Evolutionary conservation across 2,797 vertebrate species (phyloP).

Genomic region (Poecile montanus): DNA sequence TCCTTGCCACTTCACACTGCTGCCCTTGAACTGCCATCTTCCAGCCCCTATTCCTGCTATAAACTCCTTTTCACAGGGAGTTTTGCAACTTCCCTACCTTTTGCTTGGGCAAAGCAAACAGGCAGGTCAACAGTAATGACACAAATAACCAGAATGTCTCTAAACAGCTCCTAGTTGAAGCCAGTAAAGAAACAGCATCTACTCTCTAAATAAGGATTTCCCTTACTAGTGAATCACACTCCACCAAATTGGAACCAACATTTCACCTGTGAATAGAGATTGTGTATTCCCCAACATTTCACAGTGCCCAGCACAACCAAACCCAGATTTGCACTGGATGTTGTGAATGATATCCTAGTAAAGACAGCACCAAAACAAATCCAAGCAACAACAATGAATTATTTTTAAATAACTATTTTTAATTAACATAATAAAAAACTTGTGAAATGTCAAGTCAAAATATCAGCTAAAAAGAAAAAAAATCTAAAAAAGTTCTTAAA

Average conservation of each 20-base stretch:
- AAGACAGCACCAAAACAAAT: not conserved
- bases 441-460: not conserved
- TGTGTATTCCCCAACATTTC: not conserved
- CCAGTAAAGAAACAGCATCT: not conserved
- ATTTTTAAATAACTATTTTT: not conserved
- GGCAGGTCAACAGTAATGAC: not conserved
- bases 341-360: not conserved
- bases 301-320: not conserved
- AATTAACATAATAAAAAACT: not conserved
- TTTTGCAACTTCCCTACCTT: not conserved
- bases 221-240: not conserved
- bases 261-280: not conserved
- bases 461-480: not conserved
- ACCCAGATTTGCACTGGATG: not conserved
- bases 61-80: not conserved
- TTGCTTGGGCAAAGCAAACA: not conserved
- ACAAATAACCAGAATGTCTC: not conserved
- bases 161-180: not conserved
- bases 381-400: not conserved
- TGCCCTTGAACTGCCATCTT: not conserved
- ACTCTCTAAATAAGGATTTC: not conserved
- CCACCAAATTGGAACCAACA: not conserved
- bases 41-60: not conserved
- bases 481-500: not conserved
- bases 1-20: not conserved